A percentile compares a stretch with the other conserved stretches of the same genome.
These are phyloP conservation scores for Psophia crepitans DNA, from an alignment of 2,113 vertebrate species.

Conservation along the genomic window DNA sequence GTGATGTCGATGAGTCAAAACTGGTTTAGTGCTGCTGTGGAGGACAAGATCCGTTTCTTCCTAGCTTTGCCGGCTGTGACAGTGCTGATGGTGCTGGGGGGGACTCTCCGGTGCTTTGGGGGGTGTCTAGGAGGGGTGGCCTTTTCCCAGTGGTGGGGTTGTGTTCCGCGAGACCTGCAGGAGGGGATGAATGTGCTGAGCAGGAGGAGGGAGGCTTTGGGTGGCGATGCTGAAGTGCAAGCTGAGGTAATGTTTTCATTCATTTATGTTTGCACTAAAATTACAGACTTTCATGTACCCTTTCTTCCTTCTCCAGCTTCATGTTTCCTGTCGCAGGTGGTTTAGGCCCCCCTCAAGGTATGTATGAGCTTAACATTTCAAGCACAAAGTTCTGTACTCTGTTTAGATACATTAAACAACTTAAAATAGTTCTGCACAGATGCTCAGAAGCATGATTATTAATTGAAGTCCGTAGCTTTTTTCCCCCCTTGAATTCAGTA, in stretches of 20 bases:
- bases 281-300: not conserved
- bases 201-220: not conserved
- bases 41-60: not conserved
- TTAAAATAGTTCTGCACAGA: not conserved
- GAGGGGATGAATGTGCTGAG: not conserved
- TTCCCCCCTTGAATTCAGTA: not conserved
- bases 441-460: not conserved
- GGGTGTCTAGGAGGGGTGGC: not conserved
- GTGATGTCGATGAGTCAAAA: constrained; percentile 20
- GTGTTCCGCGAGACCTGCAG: not conserved
- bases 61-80: not conserved
- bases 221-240: accelerated
- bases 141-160: accelerated
- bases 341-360: constrained; percentile 91
- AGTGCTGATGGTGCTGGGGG: accelerated
- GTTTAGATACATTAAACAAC: not conserved
- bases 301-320: constrained; percentile 80
- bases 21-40: not conserved
- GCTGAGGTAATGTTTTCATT: not conserved
- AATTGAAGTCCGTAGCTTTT: not conserved
- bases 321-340: constrained; percentile 92
- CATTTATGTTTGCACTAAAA: not conserved
- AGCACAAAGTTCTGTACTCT: not conserved
- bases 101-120: not conserved
- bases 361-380: constrained; percentile 5